phyloP scores from a whole-genome alignment of 2,888 invertebrate species.

The Orthonychiurus folsomi region DNA sequence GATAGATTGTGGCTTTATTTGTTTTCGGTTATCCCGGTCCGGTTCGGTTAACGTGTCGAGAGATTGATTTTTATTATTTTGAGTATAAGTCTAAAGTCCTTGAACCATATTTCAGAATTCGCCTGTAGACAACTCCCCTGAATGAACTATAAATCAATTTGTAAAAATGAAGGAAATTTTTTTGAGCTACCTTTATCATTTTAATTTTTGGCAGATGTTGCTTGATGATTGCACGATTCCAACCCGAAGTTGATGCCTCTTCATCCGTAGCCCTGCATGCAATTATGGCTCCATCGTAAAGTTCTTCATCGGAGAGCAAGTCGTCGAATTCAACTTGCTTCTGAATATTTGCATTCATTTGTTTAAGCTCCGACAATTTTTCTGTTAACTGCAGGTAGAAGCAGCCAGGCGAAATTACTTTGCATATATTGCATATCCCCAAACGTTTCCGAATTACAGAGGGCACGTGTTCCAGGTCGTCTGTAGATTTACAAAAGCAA shows the following conservation, averaged over 20 bases:
- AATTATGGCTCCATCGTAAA: not conserved
- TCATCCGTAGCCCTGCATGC: not conserved
- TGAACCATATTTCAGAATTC: too few relatives aligned
- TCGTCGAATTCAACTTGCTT: not conserved
- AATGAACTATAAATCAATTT: too few relatives aligned
- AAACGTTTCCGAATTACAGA: not conserved
- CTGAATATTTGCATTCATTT: slow-evolving; percentile 2
- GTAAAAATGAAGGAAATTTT: not conserved
- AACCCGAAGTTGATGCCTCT: not conserved
- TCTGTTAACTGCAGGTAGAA: not conserved
- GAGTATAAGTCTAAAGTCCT: too few relatives aligned
- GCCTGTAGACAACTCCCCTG: too few relatives aligned
- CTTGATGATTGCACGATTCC: not conserved
- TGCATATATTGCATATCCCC: not conserved
- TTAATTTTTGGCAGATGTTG: not conserved
- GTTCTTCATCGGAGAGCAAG: not conserved
- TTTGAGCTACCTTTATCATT: not conserved
- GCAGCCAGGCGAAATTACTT: not conserved
- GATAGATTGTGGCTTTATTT: too few relatives aligned
- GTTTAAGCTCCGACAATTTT: not conserved
- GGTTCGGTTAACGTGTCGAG: too few relatives aligned
- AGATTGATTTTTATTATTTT: too few relatives aligned
- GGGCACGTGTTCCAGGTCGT: not conserved
- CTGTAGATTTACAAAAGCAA: too few relatives aligned
- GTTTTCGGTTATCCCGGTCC: too few relatives aligned